Percentiles rank a stretch among this genome's conserved stretches.
Conservation (phyloP, 2,113 vertebrate species). For the Notarius quadriscutis region DNA sequence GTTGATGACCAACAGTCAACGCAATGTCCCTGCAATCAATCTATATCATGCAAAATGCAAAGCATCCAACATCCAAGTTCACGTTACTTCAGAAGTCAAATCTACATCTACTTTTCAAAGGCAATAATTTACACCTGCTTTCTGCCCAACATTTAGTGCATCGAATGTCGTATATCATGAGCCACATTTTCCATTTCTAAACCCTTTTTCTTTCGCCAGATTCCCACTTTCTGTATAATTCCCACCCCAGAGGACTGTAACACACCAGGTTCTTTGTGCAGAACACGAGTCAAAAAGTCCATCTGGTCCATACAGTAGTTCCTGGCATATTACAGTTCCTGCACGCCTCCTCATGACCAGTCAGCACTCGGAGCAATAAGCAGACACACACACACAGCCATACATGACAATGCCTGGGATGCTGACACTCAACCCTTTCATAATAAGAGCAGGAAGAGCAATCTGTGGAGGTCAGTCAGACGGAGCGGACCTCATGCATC, state of each 20-base stretch:
- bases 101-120: background rate
- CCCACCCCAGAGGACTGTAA: background rate
- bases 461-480: conserved; percentile 20
- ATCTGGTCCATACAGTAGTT: background rate
- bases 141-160: no score
- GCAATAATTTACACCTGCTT: background rate
- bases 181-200: background rate
- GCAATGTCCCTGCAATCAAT: no score
- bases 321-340: background rate
- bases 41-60: background rate
- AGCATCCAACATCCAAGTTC: background rate
- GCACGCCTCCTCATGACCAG: background rate
- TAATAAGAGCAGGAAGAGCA: conserved; percentile 28
- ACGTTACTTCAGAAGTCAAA: background rate
- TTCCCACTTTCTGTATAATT: background rate
- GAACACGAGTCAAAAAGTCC: background rate
- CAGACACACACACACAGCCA: background rate
- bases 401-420: conserved; percentile 18
- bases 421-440: conserved; percentile 22
- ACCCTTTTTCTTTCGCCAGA: background rate
- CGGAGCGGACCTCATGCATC: conserved; percentile 42
- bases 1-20: no score
- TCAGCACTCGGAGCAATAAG: background rate
- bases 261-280: background rate
- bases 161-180: background rate